Evolutionary conservation across 2,797 vertebrate genomes (phyloP), one percentile per base, ranked within the genome.

Genomic region (Picus viridis): DNA sequence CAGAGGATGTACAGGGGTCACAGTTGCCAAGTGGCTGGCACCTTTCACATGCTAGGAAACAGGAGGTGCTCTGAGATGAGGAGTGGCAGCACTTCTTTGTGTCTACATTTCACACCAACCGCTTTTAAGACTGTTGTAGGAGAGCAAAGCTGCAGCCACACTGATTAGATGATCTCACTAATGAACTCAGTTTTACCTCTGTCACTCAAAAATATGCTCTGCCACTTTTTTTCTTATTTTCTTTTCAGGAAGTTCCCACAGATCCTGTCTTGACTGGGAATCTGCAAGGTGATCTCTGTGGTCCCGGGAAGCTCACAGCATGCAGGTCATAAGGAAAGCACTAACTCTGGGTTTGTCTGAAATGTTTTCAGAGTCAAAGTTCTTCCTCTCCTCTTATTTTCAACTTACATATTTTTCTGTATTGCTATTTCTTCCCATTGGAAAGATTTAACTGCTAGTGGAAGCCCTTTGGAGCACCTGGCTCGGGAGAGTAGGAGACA

Each of bases 81-180:
- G 56, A 90, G 39, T 16, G 10, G 3, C 3, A 45, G n/a, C 27
- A 53, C 9, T 7, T 57, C 62, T 62, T 59, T 63, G 32, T 58
- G 84, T n/a, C 3, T 29, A 58, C n/a, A 43, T 79, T 57, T 67
- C 54, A 39, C 32, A 57, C 6, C n/a, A 84, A 59, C 23, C 13
- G 56, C 47, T 69, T 2, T 1, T 62, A 51, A 5, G 10, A 65
- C 17, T 32, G 18, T 34, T 82, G n/a, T 3, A 43, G 26, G 22
- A 24, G 3, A 51, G 27, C 0, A 0, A 0, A 1, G n/a, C 43
- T 70, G 26, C 24, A 59, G 3, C 4, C 30, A n/a, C 29, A 29
- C 17, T 58, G 43, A 36, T 6, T 39, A 58, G 9, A 36, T 19
- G 1, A 67, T n/a, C 32, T 58, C 61, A 67, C 16, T 34, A 63